Base-by-base conservation (phyloP, 2,797 vertebrate genomes). In the Phrynocephalus forsythii region DNA sequence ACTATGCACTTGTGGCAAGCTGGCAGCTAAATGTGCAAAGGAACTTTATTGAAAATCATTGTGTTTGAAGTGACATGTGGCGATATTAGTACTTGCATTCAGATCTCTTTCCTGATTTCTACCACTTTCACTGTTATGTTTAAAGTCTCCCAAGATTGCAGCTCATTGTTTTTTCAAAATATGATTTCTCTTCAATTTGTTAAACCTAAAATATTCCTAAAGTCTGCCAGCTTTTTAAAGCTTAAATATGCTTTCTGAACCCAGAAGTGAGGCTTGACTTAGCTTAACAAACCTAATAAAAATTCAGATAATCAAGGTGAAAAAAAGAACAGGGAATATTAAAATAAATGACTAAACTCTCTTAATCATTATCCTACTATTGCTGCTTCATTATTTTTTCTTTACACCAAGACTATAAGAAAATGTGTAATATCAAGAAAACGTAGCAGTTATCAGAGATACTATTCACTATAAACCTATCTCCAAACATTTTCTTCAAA, bases 171-270 rank as follows among this genome's bases (percentile, higher is more conserved):
- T 87, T 30, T 50, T 8, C 48, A 60, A 82, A 50, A 76, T 24
- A 20, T 71, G 22, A 20, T 86, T 84, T 20, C 30, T 28, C 7
- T 69, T 26, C 28, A 28, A 6, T 22, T 87, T 18, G 26, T 63
- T 60, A 83, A 90, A 93, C 92, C 38, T 83, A 13, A 9, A 56
- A 2, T 60, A 28, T 71, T 28, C 24, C 56, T 44, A n/a, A 60
- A 71, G 87, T 20, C 52, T 56, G 10, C 52, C 52, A 56, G 9
- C 13, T 56, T 56, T 78, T 69, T 30, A 78, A 5, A 85, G 77
- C 82, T 89, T 7, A 68, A 30, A 91, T 67, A 9, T 67, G 8
- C 89, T 87, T 91, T 91, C 84, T 85, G 56, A 94, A 79, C 85
- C 30, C 26, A 91, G 84, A 0, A 56, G 26, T n/a, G 28, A 2